Percentiles rank a stretch among this genome's conserved stretches.
Evolutionary conservation across 2,888 invertebrate species (phyloP).

Genomic region (Malthinus seriepunctatus): DNA sequence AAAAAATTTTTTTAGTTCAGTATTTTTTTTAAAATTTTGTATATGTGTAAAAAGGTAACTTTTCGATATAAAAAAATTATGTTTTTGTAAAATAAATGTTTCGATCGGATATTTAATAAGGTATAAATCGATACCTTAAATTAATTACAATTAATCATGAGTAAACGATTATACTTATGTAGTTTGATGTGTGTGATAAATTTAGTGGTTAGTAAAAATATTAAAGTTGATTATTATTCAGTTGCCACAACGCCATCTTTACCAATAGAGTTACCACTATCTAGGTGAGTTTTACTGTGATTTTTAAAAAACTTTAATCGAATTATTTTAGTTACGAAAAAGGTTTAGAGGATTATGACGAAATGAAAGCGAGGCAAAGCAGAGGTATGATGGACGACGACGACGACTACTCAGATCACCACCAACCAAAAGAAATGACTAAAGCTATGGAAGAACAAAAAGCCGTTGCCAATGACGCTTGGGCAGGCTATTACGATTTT

Average conservation of each 20-base stretch:
- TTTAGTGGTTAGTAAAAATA: conserved; percentile 22
- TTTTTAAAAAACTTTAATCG: neutral
- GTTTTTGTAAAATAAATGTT: neutral
- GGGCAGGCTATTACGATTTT: conserved; percentile 84
- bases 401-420: conserved; percentile 55
- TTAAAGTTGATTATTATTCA: conserved; percentile 37
- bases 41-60: neutral
- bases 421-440: conserved; percentile 55
- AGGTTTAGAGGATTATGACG: conserved; percentile 49
- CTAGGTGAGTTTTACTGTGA: conserved; percentile 40
- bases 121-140: too few relatives aligned
- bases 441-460: conserved; percentile 58
- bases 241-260: conserved; percentile 41
- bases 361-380: conserved; percentile 44
- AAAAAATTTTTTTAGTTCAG: conserved; percentile 24
- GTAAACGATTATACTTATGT: conserved; percentile 4
- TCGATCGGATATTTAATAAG: too few relatives aligned
- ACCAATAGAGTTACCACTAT: conserved; percentile 33
- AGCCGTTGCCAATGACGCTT: conserved; percentile 69
- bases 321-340: conserved; percentile 41
- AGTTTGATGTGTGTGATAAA: conserved; percentile 18
- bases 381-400: conserved; percentile 57
- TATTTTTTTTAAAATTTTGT: neutral
- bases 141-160: neutral
- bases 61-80: neutral